These are phyloP conservation scores for Sipha maydis DNA, from an alignment of 2,888 invertebrate species.

Conservation along the genomic window DNA sequence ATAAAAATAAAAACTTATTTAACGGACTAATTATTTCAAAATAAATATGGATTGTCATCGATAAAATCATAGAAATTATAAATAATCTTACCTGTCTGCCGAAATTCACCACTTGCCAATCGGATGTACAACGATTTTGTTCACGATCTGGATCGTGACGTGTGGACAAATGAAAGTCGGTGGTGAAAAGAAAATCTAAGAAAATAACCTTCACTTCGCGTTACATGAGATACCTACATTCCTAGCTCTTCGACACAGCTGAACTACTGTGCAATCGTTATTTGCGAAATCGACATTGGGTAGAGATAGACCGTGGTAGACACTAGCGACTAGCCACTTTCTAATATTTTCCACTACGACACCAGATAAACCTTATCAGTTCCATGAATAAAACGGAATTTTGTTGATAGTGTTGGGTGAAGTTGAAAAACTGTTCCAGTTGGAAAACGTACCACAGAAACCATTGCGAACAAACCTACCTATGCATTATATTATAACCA, in stretches of 20 bases:
- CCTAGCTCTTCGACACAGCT: constrained; percentile 33
- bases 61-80: background rate
- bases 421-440: too few species aligned
- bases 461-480: too few species aligned
- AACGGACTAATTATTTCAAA: background rate
- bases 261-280: background rate
- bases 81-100: constrained; percentile 20
- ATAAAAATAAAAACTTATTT: background rate
- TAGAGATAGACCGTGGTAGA: background rate
- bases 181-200: constrained; percentile 15
- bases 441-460: too few species aligned
- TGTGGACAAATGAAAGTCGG: constrained; percentile 36
- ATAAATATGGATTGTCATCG: background rate
- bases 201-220: constrained; percentile 54
- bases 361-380: constrained; percentile 2
- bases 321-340: constrained; percentile 11
- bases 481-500: too few species aligned
- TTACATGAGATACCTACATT: constrained; percentile 28
- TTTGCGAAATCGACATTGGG: background rate
- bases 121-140: background rate
- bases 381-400: background rate
- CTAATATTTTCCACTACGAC: constrained; percentile 23
- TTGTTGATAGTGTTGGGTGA: too few species aligned
- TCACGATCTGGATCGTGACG: background rate
- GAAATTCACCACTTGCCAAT: background rate